Percentiles rank a stretch among this genome's conserved stretches.
These are phyloP conservation scores for Iselma pallidipennis DNA, from an alignment of 2,888 invertebrate genomes.

Conservation along the genomic window DNA sequence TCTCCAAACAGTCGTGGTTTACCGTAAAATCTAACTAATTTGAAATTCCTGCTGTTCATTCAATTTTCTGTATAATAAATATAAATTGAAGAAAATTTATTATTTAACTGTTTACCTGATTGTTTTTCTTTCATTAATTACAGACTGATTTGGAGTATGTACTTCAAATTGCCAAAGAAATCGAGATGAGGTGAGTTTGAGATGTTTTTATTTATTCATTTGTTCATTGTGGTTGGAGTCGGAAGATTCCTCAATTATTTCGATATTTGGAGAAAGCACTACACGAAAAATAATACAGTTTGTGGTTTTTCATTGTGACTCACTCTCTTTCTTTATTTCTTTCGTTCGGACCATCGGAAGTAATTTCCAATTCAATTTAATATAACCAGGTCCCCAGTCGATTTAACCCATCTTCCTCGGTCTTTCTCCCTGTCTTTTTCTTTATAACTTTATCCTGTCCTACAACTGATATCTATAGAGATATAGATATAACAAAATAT, in stretches of 20 bases:
- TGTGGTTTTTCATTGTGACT: neutral
- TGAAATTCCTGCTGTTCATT: neutral
- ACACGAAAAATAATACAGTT: no score
- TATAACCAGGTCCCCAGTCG: neutral
- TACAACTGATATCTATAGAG: no score
- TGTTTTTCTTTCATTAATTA: slow-evolving; percentile 41
- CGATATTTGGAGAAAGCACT: no score
- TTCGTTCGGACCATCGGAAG: neutral
- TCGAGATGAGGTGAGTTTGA: slow-evolving; percentile 71
- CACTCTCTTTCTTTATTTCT: neutral
- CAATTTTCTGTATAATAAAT: neutral
- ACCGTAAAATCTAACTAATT: neutral
- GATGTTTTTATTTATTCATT: neutral
- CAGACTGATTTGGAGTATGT: slow-evolving; percentile 78
- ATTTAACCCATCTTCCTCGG: no score
- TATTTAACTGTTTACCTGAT: neutral
- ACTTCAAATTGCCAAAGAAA: slow-evolving; percentile 71
- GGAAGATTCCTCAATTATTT: no score
- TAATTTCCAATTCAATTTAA: slow-evolving; percentile 14
- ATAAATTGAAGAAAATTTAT: neutral
- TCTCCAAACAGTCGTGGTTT: neutral
- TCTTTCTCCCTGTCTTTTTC: neutral
- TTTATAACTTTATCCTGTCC: no score
- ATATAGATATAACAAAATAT: no score
- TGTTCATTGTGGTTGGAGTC: no score